Conservation (phyloP, 2,888 invertebrate species). For the Oscheius onirici region DNA sequence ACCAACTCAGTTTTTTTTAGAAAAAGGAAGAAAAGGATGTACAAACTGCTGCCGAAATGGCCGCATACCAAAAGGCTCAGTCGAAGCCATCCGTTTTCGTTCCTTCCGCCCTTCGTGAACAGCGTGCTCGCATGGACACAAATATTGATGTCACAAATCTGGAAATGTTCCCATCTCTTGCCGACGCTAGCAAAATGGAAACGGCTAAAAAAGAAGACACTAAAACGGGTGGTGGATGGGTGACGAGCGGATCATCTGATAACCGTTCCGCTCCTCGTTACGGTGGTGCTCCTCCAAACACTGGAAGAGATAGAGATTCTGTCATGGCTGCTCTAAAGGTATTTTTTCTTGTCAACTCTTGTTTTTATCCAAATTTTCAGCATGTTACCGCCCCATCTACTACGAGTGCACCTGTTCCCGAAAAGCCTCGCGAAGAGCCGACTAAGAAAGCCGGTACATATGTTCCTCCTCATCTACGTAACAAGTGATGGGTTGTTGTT, state of each 20-base stretch:
- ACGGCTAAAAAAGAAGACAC: constrained; percentile 59
- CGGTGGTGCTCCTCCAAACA: constrained; percentile 15
- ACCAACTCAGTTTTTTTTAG: constrained; percentile 8
- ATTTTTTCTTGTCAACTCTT: neutral
- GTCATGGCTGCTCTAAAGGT: constrained; percentile 51
- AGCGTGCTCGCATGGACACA: neutral
- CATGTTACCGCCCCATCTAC: constrained; percentile 9
- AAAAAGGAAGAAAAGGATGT: constrained; percentile 33
- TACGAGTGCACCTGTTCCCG: constrained; percentile 23
- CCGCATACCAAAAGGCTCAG: constrained; percentile 27
- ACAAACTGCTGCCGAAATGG: constrained; percentile 32
- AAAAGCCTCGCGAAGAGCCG: constrained; percentile 31
- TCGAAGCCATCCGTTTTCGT: constrained; percentile 20
- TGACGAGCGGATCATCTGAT: constrained; percentile 12
- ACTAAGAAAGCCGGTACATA: constrained; percentile 39
- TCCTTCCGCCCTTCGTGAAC: constrained; percentile 24
- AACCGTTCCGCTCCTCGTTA: neutral
- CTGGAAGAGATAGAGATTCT: constrained; percentile 39
- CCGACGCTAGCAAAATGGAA: constrained; percentile 63
- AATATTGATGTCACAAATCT: constrained; percentile 46
- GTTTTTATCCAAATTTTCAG: constrained; percentile 6
- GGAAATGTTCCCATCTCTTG: constrained; percentile 64
- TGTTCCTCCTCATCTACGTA: constrained; percentile 59
- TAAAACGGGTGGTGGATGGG: constrained; percentile 49
- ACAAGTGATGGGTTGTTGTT: constrained; percentile 6